Conservation (phyloP, 2,797 vertebrate genomes). For the Xenopus petersii region DNA sequence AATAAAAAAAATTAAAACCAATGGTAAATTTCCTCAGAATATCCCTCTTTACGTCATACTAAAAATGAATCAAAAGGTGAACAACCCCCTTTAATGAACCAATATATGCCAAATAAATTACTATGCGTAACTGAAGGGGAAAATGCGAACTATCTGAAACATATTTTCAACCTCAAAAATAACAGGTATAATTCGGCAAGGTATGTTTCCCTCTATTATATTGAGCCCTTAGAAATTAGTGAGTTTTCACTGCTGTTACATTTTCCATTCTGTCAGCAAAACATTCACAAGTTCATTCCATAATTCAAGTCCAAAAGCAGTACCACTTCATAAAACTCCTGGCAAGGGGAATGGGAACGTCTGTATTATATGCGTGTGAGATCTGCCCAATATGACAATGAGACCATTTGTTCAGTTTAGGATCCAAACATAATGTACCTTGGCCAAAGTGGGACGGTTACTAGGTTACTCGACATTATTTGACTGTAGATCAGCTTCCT, state of each 20-base stretch:
- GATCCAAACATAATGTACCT: slow-evolving; percentile 9
- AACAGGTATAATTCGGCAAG: slow-evolving; percentile 28
- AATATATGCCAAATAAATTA: background rate
- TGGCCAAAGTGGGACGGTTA: slow-evolving; percentile 32
- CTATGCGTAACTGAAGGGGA: slow-evolving; percentile 19
- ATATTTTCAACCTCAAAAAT: slow-evolving; percentile 23
- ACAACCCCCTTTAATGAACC: background rate
- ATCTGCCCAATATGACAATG: slow-evolving; percentile 12
- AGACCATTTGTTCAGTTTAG: slow-evolving; percentile 7
- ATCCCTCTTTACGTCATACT: too few relatives aligned
- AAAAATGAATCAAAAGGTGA: too few relatives aligned
- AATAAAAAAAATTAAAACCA: too few relatives aligned
- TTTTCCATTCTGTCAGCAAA: slow-evolving; percentile 58
- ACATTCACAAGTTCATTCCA: slow-evolving; percentile 48
- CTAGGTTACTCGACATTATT: slow-evolving; percentile 36
- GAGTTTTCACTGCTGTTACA: slow-evolving; percentile 30
- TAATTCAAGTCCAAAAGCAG: slow-evolving; percentile 45
- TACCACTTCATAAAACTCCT: slow-evolving; percentile 40
- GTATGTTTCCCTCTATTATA: slow-evolving; percentile 43
- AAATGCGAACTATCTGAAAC: slow-evolving; percentile 28
- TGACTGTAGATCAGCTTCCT: slow-evolving; percentile 21
- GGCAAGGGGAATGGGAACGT: slow-evolving; percentile 27
- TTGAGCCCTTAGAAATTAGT: slow-evolving; percentile 33
- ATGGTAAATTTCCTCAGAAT: too few relatives aligned
- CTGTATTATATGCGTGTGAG: slow-evolving; percentile 39